phyloP scores from a whole-genome alignment of 2,797 vertebrate species.

The Sarcophilus harrisii region DNA sequence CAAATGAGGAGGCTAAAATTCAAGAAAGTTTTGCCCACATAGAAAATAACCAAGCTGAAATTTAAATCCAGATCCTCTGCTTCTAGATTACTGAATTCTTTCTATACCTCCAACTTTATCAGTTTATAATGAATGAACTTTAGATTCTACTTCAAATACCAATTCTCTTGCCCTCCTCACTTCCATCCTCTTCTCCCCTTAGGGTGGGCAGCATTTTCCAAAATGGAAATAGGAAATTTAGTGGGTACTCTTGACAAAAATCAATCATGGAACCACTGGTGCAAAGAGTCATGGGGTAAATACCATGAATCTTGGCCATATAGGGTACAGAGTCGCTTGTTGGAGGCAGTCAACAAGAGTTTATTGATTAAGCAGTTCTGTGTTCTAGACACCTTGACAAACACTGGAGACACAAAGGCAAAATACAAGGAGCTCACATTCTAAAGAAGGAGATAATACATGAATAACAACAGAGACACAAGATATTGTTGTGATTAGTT shows the following conservation, averaged over 20 bases:
- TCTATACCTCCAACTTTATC: neutral
- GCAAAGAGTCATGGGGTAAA: neutral
- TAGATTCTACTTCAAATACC: neutral
- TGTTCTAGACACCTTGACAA: neutral
- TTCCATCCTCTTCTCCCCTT: neutral
- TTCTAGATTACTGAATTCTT: neutral
- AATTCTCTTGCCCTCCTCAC: neutral
- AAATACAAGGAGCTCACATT: neutral
- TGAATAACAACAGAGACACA: neutral
- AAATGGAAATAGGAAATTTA: neutral
- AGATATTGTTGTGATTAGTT: neutral
- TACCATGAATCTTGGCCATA: neutral
- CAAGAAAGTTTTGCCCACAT: neutral
- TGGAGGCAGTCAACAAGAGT: neutral
- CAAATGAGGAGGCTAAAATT: neutral
- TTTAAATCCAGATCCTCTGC: neutral
- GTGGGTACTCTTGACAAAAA: neutral
- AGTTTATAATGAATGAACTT: neutral
- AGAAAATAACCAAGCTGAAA: neutral
- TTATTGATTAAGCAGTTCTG: neutral
- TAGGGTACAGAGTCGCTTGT: neutral
- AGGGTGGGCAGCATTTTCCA: neutral
- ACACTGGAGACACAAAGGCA: neutral
- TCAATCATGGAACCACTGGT: neutral
- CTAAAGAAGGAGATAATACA: neutral